A percentile compares a stretch with the other conserved stretches of the same genome.
Conservation (phyloP, 2,888 invertebrate species). For the Sarcophaga subvicina region DNA sequence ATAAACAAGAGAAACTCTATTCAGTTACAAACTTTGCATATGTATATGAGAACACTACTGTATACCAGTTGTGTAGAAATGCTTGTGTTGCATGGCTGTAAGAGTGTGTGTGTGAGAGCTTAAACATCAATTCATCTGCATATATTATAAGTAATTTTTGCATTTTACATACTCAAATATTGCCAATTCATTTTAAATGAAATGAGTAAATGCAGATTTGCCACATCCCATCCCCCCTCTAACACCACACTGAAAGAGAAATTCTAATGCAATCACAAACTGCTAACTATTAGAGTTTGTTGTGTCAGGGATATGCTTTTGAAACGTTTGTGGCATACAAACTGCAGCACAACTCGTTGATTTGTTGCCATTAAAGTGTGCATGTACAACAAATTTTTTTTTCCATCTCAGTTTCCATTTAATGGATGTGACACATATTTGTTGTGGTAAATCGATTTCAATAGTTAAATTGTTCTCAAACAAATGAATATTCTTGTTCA, state of each 20-base stretch:
- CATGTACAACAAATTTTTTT: conserved; percentile 37
- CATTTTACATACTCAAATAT: conserved; percentile 40
- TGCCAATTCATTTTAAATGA: conserved; percentile 33
- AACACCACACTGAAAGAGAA: too few relatives aligned
- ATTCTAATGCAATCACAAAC: too few relatives aligned
- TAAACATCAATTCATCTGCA: conserved; percentile 34
- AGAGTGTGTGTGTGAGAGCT: conserved; percentile 24
- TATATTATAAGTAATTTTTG: conserved; percentile 22
- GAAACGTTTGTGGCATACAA: too few relatives aligned
- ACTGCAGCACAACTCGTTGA: conserved; percentile 14
- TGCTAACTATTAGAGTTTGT: too few relatives aligned
- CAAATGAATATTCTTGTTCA: not conserved
- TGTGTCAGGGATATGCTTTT: too few relatives aligned
- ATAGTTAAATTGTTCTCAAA: conserved; percentile 26
- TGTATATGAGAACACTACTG: too few relatives aligned
- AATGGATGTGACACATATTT: conserved; percentile 36
- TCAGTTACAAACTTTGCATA: conserved; percentile 31
- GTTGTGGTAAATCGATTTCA: conserved; percentile 57
- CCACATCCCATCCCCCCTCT: too few relatives aligned
- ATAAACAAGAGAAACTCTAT: not conserved
- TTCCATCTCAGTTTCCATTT: too few relatives aligned
- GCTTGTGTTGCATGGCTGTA: not conserved
- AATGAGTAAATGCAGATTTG: conserved; percentile 25
- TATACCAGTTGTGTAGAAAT: not conserved
- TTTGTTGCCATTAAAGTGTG: conserved; percentile 50